Evolutionary conservation across 2,113 vertebrate genomes (phyloP), one percentile per base, ranked within the genome.

Genomic region (Gnathonemus longibarbis): DNA sequence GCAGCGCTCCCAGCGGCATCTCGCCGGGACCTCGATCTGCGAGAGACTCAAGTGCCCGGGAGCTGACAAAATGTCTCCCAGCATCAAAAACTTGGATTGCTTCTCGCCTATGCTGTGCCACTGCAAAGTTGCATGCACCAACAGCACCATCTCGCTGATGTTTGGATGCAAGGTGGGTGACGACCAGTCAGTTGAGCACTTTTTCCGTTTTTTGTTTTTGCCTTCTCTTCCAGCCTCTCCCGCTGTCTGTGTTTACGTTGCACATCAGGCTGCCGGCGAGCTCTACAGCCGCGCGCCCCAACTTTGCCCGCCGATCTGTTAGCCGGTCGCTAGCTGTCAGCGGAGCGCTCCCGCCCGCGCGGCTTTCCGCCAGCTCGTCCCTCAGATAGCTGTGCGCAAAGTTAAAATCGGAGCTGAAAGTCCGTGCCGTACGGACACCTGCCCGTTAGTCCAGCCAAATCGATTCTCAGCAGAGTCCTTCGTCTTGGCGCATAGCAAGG

Each of bases 131-230:
- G 97, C 96, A 39, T 97, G 97, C 93, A 96, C 95, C 93, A 97
- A 95, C 96, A 97, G 96, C 94, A 96, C 96, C 92, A 92, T 98
- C 93, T 98, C 97, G 48, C 96, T 98, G 94, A 97, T 97, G 96
- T 98, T 98, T 94, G 97, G 96, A 94, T 97, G 96, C 95, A 97
- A 98, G 97, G 97, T 98, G 95, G 95, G 96, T 97, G 95, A 92
- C 91, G 90, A 8, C 35, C 13, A 80, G 17, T 19, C 74, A 39
- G 74, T 80, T 21, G 74, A 39, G 91, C 62, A 70, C 48, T 21
- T 66, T 42, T 27, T 27, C 1, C 15, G 3, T 53, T 4, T 19
- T 52, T 19, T 46, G 53, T 27, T 50, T 86, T 13, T 27, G 31
- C 9, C 11, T 5, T 21, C 35, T 52, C 17, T 84, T 24, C 45